Conservation (phyloP, 1,140 invertebrate species). For the Heliconius melpomene region DNA sequence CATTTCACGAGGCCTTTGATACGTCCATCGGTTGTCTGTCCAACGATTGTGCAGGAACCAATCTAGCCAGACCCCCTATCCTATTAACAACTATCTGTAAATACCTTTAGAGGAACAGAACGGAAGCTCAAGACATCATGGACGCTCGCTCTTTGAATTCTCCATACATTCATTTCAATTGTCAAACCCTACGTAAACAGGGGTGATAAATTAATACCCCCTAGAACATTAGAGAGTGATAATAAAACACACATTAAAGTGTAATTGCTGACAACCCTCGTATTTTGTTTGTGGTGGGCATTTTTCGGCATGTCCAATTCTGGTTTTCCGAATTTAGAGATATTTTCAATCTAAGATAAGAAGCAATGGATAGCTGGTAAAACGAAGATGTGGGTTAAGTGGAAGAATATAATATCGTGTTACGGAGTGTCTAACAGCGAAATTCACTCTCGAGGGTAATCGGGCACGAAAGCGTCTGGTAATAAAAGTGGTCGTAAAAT, state of each 20-base stretch:
- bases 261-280: constrained; percentile 69
- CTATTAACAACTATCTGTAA: constrained; percentile 45
- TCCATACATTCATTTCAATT: constrained; percentile 74
- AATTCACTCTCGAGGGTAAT: constrained; percentile 79
- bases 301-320: constrained; percentile 23
- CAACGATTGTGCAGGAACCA: constrained; percentile 69
- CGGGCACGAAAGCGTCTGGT: constrained; percentile 78
- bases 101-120: constrained; percentile 10
- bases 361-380: constrained; percentile 6
- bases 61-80: constrained; percentile 50
- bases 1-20: constrained; percentile 77
- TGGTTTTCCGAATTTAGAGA: background rate
- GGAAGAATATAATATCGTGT: constrained; percentile 40
- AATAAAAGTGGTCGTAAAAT: constrained; percentile 70
- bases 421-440: constrained; percentile 71
- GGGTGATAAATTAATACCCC: constrained; percentile 77
- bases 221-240: constrained; percentile 77
- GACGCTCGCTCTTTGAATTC: constrained; percentile 60
- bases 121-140: constrained; percentile 49
- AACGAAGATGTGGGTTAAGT: constrained; percentile 34
- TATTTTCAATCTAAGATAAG: constrained; percentile 5
- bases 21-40: constrained; percentile 80
- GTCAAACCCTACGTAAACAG: constrained; percentile 72
- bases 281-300: constrained; percentile 1
- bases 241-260: constrained; percentile 79